Percentiles rank a stretch among this genome's conserved stretches.
Conservation (phyloP, 2,888 invertebrate genomes). For the Drosophila merina region DNA sequence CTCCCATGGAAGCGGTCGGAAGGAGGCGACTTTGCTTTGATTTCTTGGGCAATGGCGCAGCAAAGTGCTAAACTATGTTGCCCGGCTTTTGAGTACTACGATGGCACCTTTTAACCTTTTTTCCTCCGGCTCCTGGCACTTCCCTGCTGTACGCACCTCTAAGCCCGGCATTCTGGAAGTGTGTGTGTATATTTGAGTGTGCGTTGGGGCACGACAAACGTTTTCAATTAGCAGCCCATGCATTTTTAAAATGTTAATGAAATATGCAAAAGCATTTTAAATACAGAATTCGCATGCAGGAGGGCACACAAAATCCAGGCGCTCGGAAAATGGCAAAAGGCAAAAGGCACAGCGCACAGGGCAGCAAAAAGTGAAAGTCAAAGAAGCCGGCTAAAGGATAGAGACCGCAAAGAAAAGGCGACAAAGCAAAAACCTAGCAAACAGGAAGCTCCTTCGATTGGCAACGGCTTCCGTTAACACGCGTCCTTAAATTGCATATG, state of each 20-base stretch:
- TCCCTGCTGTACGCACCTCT: slow-evolving; percentile 54
- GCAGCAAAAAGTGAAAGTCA: slow-evolving; percentile 65
- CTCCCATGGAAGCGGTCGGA: neutral
- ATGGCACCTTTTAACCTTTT: slow-evolving; percentile 69
- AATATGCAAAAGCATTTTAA: slow-evolving; percentile 77
- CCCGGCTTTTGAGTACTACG: slow-evolving; percentile 76
- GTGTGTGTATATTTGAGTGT: slow-evolving; percentile 46
- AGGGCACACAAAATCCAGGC: slow-evolving; percentile 20
- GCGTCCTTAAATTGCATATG: slow-evolving; percentile 74
- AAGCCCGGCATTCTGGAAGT: slow-evolving; percentile 20
- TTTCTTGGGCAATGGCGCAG: slow-evolving; percentile 63
- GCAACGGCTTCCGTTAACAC: slow-evolving; percentile 83
- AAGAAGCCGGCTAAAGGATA: slow-evolving; percentile 28
- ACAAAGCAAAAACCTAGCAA: slow-evolving; percentile 27
- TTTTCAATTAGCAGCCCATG: slow-evolving; percentile 83
- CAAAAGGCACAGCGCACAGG: neutral
- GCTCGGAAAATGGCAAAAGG: neutral
- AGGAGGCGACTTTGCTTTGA: slow-evolving; percentile 53
- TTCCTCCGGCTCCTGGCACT: slow-evolving; percentile 13
- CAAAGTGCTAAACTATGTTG: slow-evolving; percentile 83
- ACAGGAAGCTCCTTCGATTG: slow-evolving; percentile 83
- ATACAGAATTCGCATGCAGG: slow-evolving; percentile 48
- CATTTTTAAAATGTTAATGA: slow-evolving; percentile 79
- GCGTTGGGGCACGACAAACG: slow-evolving; percentile 77
- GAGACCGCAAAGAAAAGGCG: slow-evolving; percentile 45